Base-by-base conservation (phyloP, 2,888 invertebrate species). In the Piscicola geometra region DNA sequence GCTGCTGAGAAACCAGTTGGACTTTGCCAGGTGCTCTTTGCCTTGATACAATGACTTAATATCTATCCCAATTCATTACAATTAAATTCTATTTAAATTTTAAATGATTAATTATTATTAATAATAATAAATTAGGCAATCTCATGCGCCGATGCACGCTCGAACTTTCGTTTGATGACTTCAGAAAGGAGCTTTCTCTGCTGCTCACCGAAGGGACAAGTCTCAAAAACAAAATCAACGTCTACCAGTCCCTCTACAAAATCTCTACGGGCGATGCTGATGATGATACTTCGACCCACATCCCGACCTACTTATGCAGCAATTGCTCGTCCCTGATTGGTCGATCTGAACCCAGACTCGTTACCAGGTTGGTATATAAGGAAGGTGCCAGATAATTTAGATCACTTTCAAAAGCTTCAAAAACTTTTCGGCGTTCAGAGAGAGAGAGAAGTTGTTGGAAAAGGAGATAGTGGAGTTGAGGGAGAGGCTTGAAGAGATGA, bases 271-370 rank as follows among this genome's bases (percentile, higher is more conserved):
- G n/a, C n/a, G 25, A 21, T n/a, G 5, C 25, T n/a, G 5, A 5
- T 5, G 25, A 56, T 56, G 25, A 21, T n/a, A 18, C 25, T n/a
- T 18, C 21, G 3, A 5, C 5, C 60, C n/a, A 5, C n/a, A 56
- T 25, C n/a, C 5, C 60, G 12, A 25, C 60, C n/a, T 56, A 5
- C 60, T 56, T 56, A n/a, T 56, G 60, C n/a, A n/a, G 3, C 60
- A 56, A 56, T 21, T 56, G 60, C 60, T 56, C n/a, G 3, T 56
- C 60, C n/a, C 60, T 56, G 5, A 21, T 56, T 56, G 60, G 60
- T 25, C 60, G 3, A 3, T 15, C 60, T 15, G 60, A 56, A 56
- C 21, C 21, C 3, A 56, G 12, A 3, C 25, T 3, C 21, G 60
- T 21, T 5, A 18, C n/a, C 25, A 56, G 15, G 41, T 41, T 15